phyloP scores from a whole-genome alignment of 2,888 invertebrate species.

The Acleris holmiana region DNA sequence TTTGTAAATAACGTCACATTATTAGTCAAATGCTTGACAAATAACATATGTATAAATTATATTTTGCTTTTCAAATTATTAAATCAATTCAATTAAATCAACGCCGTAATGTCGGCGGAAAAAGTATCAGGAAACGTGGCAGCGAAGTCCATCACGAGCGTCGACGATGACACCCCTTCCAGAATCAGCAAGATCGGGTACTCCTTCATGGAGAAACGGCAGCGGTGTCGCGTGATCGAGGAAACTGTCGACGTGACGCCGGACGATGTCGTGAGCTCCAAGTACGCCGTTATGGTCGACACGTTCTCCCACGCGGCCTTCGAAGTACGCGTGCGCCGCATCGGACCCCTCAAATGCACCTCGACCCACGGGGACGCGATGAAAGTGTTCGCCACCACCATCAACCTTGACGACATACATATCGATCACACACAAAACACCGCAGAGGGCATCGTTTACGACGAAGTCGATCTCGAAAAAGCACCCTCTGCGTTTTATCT shows the following conservation, averaged over 20 bases:
- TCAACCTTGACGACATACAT: conserved; percentile 79
- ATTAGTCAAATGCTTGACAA: neutral
- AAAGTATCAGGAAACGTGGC: neutral
- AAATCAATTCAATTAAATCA: too few relatives aligned
- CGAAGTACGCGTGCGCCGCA: conserved; percentile 54
- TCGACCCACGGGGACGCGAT: conserved; percentile 52
- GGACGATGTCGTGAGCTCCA: conserved; percentile 59
- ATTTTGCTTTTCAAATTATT: too few relatives aligned
- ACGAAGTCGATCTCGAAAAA: conserved; percentile 55
- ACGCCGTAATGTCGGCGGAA: neutral
- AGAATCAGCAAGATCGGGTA: conserved; percentile 49
- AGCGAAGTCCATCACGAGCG: conserved; percentile 29
- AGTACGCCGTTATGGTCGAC: conserved; percentile 65
- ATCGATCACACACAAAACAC: conserved; percentile 79
- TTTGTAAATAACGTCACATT: neutral
- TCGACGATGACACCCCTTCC: conserved; percentile 44
- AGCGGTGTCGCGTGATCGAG: conserved; percentile 53
- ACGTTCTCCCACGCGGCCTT: conserved; percentile 67
- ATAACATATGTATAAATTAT: too few relatives aligned
- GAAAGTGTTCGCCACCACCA: conserved; percentile 76
- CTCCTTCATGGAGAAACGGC: conserved; percentile 63
- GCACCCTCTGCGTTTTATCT: conserved; percentile 76
- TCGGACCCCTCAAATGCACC: conserved; percentile 54
- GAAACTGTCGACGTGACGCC: conserved; percentile 65
- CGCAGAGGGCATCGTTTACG: conserved; percentile 59